Conservation (phyloP, 1,140 invertebrate species). For the Brachionus rubens region DNA sequence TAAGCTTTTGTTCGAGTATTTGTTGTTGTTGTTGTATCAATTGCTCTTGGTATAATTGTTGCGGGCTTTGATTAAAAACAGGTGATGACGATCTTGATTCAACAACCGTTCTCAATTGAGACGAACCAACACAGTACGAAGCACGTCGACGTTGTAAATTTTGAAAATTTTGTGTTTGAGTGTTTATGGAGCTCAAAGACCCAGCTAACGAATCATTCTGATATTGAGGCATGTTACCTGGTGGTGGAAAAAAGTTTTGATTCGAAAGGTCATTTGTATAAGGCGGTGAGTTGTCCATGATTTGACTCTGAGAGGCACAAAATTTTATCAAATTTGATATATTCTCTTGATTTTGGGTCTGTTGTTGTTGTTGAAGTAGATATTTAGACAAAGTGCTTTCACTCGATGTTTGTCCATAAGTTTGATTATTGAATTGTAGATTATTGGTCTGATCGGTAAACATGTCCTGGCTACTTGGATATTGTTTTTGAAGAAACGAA, state of each 20-base stretch:
- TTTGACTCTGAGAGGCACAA: neutral
- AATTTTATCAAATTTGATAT: slow-evolving; percentile 3
- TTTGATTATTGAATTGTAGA: neutral
- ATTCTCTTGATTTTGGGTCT: neutral
- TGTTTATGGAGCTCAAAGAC: neutral
- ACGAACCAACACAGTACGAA: neutral
- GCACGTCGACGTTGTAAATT: slow-evolving; percentile 7
- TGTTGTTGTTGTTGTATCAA: slow-evolving; percentile 25
- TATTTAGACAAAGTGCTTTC: neutral
- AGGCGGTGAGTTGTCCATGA: neutral
- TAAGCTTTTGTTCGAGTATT: slow-evolving; percentile 6
- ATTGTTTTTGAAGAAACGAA: too few species aligned
- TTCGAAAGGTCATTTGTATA: neutral
- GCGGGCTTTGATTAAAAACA: neutral
- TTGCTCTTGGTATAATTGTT: neutral
- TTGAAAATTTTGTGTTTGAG: neutral
- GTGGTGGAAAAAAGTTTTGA: neutral
- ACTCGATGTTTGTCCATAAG: too few species aligned
- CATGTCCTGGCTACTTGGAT: neutral
- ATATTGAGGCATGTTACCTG: too few species aligned
- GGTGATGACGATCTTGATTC: slow-evolving; percentile 16
- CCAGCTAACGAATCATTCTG: too few species aligned
- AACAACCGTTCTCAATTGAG: neutral
- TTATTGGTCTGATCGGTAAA: slow-evolving; percentile 30
- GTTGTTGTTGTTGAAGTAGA: neutral